Percentiles rank a stretch among this genome's conserved stretches.
Conservation (phyloP, 2,797 vertebrate species). For the Lepidocolaptes lacrymiger region DNA sequence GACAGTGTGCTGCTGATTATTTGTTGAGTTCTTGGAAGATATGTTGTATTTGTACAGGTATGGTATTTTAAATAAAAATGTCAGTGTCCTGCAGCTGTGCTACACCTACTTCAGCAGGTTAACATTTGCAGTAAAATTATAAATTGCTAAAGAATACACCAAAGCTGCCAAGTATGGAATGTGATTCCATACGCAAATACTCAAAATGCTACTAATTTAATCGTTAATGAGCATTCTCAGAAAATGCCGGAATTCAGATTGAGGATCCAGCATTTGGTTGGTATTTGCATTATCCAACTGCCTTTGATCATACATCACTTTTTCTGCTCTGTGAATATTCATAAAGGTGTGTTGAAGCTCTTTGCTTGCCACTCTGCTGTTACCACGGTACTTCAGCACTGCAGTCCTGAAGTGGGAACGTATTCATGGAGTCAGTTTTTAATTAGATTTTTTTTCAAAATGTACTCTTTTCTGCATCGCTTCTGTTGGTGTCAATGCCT, state of each 20-base stretch:
- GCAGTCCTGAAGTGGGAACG: not conserved
- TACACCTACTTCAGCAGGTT: not conserved
- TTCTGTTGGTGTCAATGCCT: not conserved
- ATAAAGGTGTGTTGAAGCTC: not conserved
- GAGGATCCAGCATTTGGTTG: not conserved
- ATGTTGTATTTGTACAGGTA: not conserved
- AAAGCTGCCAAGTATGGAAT: not conserved
- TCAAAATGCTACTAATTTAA: not conserved
- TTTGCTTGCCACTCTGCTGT: not conserved
- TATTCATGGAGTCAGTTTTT: not conserved
- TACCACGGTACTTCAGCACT: not conserved
- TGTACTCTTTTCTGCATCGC: not conserved
- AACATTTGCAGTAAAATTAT: not conserved
- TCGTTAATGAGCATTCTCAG: not conserved
- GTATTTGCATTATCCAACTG: not conserved
- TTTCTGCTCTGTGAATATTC: not conserved
- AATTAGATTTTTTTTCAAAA: not conserved
- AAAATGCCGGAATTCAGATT: not conserved
- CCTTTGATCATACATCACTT: not conserved
- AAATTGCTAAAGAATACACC: not conserved
- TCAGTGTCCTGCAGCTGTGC: not conserved
- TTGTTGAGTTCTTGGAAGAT: not conserved
- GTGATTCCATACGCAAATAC: not conserved
- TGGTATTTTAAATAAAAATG: not conserved
- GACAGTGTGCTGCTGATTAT: not conserved